Evolutionary conservation across 2,113 vertebrate genomes (phyloP), one percentile per base, ranked within the genome.

Genomic region (Protomyctophum bolini): DNA sequence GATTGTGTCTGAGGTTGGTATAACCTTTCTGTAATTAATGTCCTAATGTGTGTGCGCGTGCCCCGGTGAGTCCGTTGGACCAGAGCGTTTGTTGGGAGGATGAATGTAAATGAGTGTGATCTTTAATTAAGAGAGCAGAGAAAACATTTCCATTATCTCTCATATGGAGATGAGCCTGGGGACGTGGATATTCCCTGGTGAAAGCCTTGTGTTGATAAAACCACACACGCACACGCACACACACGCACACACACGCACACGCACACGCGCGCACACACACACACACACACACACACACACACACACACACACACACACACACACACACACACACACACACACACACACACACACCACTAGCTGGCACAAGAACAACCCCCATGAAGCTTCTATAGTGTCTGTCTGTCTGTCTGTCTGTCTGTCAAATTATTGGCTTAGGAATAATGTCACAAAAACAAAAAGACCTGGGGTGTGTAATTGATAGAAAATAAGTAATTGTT

Each of bases 141-240:
- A 79, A 85, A 85, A 85, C 83, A 85, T 85, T 82, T 85, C 78
- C 80, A 85, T 85, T 82, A 79, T 41, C 76, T 76, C 33, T 73
- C 21, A 60, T 70, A 82, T 85, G 76, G 71, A 81, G 79, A 85
- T 85, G 79, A 85, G 80, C 76, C 76, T 70, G 14, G 73, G 58
- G 73, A 85, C 58, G 66, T 45, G 50, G 65, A 41, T 72, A 41
- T 54, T 85, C 83, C 79, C 82, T 47, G 56, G 82, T 58, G 66
- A 57, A 10, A 47, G 15, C 45, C 15, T 56, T 58, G n/a, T 48
- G 45, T 46, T 49, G 55, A 57, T 57, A 66, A 72, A 79, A 58
- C 9, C 11, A 8, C 64, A 21, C 21, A 21, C 33, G 4, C 33
- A 41, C 33, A 46, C 15, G n/a, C 14, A 55, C 46, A 10, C 77